Evolutionary conservation across 2,888 invertebrate genomes (phyloP).

Genomic region (Phaonia tiefii): DNA sequence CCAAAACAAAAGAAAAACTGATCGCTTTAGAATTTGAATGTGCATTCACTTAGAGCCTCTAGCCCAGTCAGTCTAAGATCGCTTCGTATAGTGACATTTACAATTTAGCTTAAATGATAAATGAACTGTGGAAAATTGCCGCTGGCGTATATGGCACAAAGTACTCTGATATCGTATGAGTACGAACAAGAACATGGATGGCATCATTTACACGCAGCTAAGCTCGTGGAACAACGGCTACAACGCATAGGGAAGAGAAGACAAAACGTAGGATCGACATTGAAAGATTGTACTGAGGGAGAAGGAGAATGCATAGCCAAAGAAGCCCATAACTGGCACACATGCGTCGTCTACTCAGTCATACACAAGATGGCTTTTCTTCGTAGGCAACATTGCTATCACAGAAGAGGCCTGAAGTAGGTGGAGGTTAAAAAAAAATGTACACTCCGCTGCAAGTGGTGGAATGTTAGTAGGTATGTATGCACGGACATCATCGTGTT

Average conservation of each 20-base stretch:
- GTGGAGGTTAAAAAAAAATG: slow-evolving; percentile 58
- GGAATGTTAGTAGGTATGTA: not conserved
- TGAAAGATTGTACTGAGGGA: slow-evolving; percentile 43
- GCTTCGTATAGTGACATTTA: slow-evolving; percentile 65
- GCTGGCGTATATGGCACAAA: slow-evolving; percentile 56
- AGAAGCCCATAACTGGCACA: not conserved
- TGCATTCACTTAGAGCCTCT: not conserved
- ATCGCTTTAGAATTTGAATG: slow-evolving; percentile 8
- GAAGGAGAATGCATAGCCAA: slow-evolving; percentile 2
- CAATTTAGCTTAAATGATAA: slow-evolving; percentile 74
- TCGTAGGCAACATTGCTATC: slow-evolving; percentile 40
- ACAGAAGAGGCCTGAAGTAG: slow-evolving; percentile 39
- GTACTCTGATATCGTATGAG: slow-evolving; percentile 2
- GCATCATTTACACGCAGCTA: slow-evolving; percentile 21
- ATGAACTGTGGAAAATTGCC: slow-evolving; percentile 76
- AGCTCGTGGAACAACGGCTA: not conserved
- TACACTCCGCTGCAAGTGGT: slow-evolving; percentile 33
- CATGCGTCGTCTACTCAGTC: no score
- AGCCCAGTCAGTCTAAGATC: slow-evolving; percentile 41
- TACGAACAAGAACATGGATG: not conserved
- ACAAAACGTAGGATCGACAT: slow-evolving; percentile 38
- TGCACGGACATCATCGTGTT: slow-evolving; percentile 25
- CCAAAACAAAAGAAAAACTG: slow-evolving; percentile 11
- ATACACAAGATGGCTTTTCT: slow-evolving; percentile 37
- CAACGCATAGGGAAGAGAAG: not conserved